Evolutionary conservation across 2,113 vertebrate genomes (phyloP).

Genomic region (Rhabdomys dilectus): DNA sequence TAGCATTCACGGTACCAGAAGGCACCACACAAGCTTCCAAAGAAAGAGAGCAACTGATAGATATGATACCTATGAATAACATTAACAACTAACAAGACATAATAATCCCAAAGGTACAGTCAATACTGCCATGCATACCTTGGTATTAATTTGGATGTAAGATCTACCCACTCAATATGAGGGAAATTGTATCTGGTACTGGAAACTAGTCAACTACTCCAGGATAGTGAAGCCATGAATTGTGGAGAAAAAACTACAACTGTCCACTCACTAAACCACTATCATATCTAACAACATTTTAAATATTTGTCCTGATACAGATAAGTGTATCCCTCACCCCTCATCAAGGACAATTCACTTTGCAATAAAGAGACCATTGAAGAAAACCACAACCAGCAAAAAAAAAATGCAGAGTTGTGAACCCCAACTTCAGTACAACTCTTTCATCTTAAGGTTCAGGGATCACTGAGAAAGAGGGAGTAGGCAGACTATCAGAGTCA

Average conservation of each 20-base stretch:
- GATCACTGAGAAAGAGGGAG: not conserved
- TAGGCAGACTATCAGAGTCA: not conserved
- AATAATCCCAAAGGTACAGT: not conserved
- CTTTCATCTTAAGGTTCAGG: not conserved
- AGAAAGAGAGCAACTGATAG: not conserved
- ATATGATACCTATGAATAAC: not conserved
- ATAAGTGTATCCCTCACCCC: not conserved
- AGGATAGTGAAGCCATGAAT: not conserved
- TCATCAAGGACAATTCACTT: not conserved
- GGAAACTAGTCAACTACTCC: not conserved
- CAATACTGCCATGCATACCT: not conserved
- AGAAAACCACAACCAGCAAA: not conserved
- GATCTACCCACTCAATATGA: not conserved
- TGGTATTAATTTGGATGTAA: not conserved
- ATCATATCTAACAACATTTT: not conserved
- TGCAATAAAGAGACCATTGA: not conserved
- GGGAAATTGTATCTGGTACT: not conserved
- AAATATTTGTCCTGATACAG: not conserved
- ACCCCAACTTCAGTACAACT: not conserved
- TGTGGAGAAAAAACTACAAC: not conserved
- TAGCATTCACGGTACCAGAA: not conserved
- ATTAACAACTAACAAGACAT: not conserved
- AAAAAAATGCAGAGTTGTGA: not conserved
- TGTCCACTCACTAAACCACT: not conserved
- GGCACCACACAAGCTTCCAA: not conserved